Conservation (phyloP, 2,797 vertebrate species). For the Hyperoplus lanceolatus region DNA sequence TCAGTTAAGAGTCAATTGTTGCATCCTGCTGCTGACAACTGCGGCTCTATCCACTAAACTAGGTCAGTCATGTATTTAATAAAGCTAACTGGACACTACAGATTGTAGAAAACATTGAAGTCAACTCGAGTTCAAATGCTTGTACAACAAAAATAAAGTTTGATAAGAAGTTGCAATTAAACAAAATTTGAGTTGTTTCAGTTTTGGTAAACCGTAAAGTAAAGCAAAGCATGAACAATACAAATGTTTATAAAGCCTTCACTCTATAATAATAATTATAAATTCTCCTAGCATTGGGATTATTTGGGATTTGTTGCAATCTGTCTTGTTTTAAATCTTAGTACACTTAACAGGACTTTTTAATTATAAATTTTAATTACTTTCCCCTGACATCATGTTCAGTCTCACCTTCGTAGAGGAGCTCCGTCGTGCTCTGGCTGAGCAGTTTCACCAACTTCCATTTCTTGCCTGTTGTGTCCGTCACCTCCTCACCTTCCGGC, state of each 20-base stretch:
- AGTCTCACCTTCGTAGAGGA: slow-evolving; percentile 89
- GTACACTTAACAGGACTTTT: background rate
- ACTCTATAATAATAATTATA: background rate
- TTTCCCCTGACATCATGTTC: background rate
- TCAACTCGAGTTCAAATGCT: background rate
- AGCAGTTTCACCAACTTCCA: slow-evolving; percentile 87
- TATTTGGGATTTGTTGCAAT: background rate
- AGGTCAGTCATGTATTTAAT: background rate
- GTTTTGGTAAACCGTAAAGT: background rate
- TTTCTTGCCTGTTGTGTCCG: slow-evolving; percentile 83
- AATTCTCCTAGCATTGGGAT: background rate
- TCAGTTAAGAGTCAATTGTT: background rate
- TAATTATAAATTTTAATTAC: background rate
- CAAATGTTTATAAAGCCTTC: background rate
- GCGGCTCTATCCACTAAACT: background rate
- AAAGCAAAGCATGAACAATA: slow-evolving; percentile 1
- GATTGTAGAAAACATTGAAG: background rate
- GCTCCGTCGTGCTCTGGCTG: slow-evolving; percentile 78
- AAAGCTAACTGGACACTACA: background rate
- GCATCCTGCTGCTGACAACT: background rate
- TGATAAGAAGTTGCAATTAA: background rate
- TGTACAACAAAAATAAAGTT: background rate
- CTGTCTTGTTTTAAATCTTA: background rate
- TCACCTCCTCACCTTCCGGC: slow-evolving; percentile 81
- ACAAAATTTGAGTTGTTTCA: background rate